These are phyloP conservation scores for Psittacus erithacus DNA, from an alignment of 2,113 vertebrate species.

Conservation along the genomic window DNA sequence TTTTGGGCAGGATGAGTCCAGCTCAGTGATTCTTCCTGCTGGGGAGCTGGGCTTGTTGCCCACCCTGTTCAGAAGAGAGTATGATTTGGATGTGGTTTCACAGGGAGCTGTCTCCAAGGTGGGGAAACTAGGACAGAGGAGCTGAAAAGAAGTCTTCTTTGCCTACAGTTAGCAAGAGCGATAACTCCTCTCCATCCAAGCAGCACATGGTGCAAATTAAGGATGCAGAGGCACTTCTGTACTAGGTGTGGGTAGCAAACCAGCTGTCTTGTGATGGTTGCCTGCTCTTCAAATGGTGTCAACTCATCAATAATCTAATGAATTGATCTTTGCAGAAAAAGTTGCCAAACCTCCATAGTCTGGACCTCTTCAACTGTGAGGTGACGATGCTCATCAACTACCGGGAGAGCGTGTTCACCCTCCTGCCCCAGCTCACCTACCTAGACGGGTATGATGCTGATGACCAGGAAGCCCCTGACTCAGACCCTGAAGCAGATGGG, in stretches of 20 bases:
- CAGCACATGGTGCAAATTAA: neutral
- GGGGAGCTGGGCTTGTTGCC: neutral
- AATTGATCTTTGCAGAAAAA: conserved; percentile 73
- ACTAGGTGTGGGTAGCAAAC: neutral
- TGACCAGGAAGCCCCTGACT: conserved; percentile 82
- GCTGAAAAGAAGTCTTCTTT: neutral
- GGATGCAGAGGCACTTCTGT: neutral
- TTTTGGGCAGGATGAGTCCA: neutral
- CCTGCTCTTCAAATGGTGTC: neutral
- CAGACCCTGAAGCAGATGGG: conserved; percentile 65
- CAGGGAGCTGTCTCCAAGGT: neutral
- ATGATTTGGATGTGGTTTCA: neutral
- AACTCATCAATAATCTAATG: rapidly evolving
- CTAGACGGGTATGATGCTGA: conserved; percentile 81
- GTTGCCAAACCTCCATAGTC: conserved; percentile 76
- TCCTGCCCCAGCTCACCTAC: conserved; percentile 81
- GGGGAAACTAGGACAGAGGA: neutral
- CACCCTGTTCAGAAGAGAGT: neutral
- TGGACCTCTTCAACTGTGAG: conserved; percentile 84
- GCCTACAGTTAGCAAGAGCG: neutral
- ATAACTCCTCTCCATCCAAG: neutral
- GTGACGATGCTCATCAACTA: conserved; percentile 84
- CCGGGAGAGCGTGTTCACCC: conserved; percentile 79
- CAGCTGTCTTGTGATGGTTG: neutral
- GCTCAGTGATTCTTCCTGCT: neutral